Percentiles rank a stretch among this genome's conserved stretches.
These are phyloP conservation scores for Oceanodroma leucorhoa DNA, from an alignment of 2,797 vertebrate species.

Conservation along the genomic window DNA sequence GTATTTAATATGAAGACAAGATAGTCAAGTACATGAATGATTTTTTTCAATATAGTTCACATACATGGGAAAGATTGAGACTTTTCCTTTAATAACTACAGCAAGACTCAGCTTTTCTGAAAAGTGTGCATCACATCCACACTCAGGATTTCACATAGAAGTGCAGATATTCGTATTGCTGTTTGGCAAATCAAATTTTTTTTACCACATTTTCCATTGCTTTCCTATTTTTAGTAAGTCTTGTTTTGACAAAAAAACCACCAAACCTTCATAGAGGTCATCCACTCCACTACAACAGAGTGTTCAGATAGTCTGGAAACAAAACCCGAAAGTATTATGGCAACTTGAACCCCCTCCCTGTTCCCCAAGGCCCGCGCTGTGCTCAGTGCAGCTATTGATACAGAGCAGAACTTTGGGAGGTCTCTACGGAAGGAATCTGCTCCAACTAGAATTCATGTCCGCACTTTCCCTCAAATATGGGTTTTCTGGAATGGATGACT, in stretches of 20 bases:
- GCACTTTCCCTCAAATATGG: background rate
- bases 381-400: background rate
- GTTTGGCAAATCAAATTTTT: background rate
- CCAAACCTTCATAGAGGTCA: background rate
- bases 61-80: background rate
- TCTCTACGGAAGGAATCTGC: background rate
- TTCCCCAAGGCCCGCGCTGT: background rate
- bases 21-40: background rate
- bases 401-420: background rate
- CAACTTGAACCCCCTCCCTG: background rate
- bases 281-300: background rate
- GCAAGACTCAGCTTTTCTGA: background rate
- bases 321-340: background rate
- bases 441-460: background rate
- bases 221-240: background rate
- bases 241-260: background rate
- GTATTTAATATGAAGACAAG: background rate
- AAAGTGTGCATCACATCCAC: fast-evolving
- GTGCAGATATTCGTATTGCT: background rate
- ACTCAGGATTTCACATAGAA: background rate
- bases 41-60: background rate
- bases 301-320: background rate
- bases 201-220: background rate
- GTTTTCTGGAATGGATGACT: background rate
- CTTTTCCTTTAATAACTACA: background rate